Evolutionary conservation across 2,113 vertebrate genomes (phyloP), one percentile per base, ranked within the genome.

Genomic region (Tupaia chinensis): DNA sequence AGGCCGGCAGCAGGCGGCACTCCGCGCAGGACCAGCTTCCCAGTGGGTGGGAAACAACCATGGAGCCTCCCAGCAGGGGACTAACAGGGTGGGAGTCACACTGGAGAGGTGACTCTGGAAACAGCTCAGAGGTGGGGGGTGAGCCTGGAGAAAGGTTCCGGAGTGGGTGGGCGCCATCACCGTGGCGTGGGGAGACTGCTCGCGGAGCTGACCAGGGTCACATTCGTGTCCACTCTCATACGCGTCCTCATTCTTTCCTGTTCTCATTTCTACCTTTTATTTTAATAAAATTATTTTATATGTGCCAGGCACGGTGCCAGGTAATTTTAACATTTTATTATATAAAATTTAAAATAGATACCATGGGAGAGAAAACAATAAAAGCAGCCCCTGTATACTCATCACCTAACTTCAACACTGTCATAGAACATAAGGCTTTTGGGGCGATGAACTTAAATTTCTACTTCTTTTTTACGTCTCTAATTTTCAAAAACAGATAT

Each of bases 281-380:
- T 84, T 93, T 25, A 85, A 83, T 91, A 80, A 73, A 80, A 70
- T 54, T 74, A 85, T 70, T 78, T 69, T 60, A 56, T 65, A 86
- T 22, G 4, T 76, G 27, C 14, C n/a, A 65, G 27, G 3, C 54
- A 53, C 15, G 56, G 4, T 53, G 58, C 7, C 82, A 60, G 68
- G 60, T 15, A 53, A 17, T 74, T 89, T 95, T 63, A 90, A 73
- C 32, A 69, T 84, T 83, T 70, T 77, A 16, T 65, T 60, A 86
- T 17, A 10, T 69, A 32, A 2, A 96, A 89, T 69, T 78, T 78
- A 82, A 73, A 85, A 74, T 56, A 65, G 12, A 80, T 60, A 44
- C 1, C 32, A 8, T 78, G 23, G 5, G n/a, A 81, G 7, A 83
- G 70, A 87, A 78, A 96, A 89, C 25, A 80, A 79, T 56, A 60